Conservation (phyloP, 1,140 invertebrate genomes). For the Coboldia fuscipes region DNA sequence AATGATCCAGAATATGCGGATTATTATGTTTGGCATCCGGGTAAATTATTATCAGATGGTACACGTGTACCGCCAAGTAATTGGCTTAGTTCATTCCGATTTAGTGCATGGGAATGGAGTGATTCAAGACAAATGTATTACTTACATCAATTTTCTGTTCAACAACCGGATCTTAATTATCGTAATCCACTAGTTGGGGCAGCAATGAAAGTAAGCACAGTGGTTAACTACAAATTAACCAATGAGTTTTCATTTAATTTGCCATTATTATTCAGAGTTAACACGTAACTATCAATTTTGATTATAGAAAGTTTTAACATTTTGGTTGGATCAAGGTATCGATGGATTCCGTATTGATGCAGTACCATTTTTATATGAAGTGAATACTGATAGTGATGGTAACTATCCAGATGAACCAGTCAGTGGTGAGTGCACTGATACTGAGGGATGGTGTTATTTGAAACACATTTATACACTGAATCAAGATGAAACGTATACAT, state of each 20-base stretch:
- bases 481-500: slow-evolving; percentile 30
- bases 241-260: neutral
- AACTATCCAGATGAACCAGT: slow-evolving; percentile 31
- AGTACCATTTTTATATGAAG: slow-evolving; percentile 32
- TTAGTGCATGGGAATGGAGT: slow-evolving; percentile 20
- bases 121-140: slow-evolving; percentile 22
- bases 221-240: slow-evolving; percentile 8
- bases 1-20: slow-evolving; percentile 18
- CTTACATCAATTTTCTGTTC: slow-evolving; percentile 21
- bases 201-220: slow-evolving; percentile 18
- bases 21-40: neutral
- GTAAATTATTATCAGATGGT: neutral
- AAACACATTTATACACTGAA: slow-evolving; percentile 39
- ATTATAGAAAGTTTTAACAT: slow-evolving; percentile 35
- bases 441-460: slow-evolving; percentile 29
- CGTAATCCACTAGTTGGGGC: slow-evolving; percentile 20
- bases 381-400: slow-evolving; percentile 23
- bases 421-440: slow-evolving; percentile 13
- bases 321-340: slow-evolving; percentile 48
- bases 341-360: slow-evolving; percentile 48
- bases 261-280: neutral
- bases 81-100: slow-evolving; percentile 2
- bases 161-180: slow-evolving; percentile 28
- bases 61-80: slow-evolving; percentile 3
- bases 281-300: neutral